Conservation (phyloP, 2,888 invertebrate genomes). For the Sicus ferrugineus region DNA sequence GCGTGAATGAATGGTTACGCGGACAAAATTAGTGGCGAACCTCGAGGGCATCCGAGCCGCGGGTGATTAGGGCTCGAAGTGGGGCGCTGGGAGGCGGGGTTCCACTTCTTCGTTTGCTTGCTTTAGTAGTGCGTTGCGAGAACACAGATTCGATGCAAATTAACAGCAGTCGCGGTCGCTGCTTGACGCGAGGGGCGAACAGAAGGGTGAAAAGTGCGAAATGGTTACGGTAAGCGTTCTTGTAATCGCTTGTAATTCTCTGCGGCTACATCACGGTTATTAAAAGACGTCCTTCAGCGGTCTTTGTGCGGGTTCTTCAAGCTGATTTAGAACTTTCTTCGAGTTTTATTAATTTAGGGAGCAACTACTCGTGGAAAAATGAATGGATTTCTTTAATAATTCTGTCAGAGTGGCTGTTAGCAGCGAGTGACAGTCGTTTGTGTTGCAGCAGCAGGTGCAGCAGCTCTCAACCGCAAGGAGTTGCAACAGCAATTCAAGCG, state of each 20-base stretch:
- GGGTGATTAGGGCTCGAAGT: too few relatives aligned
- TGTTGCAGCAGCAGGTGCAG: neutral
- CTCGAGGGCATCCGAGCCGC: neutral
- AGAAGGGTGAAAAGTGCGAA: neutral
- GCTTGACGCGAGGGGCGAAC: neutral
- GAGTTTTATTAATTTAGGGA: too few relatives aligned
- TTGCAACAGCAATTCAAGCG: neutral
- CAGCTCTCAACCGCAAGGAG: neutral
- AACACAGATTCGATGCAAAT: neutral
- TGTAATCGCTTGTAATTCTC: constrained; percentile 13
- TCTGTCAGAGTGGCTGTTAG: neutral
- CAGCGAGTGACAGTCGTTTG: neutral
- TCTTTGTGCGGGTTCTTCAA: too few relatives aligned
- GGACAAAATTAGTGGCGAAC: neutral
- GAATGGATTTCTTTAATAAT: constrained; percentile 1
- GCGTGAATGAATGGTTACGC: neutral
- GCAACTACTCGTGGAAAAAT: too few relatives aligned
- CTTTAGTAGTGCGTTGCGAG: neutral
- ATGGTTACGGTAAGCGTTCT: neutral
- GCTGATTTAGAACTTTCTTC: too few relatives aligned
- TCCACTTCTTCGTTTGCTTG: neutral
- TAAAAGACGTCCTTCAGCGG: neutral
- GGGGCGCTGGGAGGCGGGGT: too few relatives aligned
- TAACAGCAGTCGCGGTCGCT: neutral
- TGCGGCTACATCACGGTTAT: neutral